Conservation (phyloP, 2,797 vertebrate genomes). For the Pantherophis vulpinus region DNA sequence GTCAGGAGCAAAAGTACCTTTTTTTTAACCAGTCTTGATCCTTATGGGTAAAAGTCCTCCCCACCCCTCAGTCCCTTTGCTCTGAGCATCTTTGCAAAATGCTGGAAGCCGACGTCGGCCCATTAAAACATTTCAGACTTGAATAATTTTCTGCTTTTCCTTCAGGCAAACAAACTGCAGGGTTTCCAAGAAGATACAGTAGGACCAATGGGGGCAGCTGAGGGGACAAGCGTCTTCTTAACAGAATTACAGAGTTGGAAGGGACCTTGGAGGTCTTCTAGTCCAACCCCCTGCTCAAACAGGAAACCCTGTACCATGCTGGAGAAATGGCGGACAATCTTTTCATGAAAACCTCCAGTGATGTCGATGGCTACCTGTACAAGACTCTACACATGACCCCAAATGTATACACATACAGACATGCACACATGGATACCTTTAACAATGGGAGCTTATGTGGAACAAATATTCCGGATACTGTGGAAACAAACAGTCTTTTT, state of each 20-base stretch:
- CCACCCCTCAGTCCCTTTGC: not conserved
- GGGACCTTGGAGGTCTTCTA: not conserved
- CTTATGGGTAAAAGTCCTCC: constrained; percentile 32
- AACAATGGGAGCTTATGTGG: not conserved
- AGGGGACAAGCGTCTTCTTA: not conserved
- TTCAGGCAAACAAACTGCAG: not conserved
- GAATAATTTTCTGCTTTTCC: not conserved
- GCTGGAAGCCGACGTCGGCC: not conserved
- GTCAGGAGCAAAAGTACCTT: constrained; percentile 63
- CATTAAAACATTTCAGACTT: not conserved
- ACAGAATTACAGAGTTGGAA: not conserved
- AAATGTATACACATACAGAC: not conserved
- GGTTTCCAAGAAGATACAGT: not conserved
- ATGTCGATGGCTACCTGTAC: too few relatives aligned
- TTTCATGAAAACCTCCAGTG: too few relatives aligned
- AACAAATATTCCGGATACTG: not conserved
- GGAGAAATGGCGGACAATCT: too few relatives aligned
- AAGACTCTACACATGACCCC: too few relatives aligned
- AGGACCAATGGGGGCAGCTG: not conserved
- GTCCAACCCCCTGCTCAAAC: not conserved
- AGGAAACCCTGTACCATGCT: not conserved
- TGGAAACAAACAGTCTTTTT: not conserved
- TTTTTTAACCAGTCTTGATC: constrained; percentile 67
- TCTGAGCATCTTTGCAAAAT: not conserved
- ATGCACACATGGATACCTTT: not conserved